A percentile compares a stretch with the other conserved stretches of the same genome.
These are phyloP conservation scores for Trematocara stigmaticum DNA, from an alignment of 2,113 vertebrate species.

Conservation along the genomic window DNA sequence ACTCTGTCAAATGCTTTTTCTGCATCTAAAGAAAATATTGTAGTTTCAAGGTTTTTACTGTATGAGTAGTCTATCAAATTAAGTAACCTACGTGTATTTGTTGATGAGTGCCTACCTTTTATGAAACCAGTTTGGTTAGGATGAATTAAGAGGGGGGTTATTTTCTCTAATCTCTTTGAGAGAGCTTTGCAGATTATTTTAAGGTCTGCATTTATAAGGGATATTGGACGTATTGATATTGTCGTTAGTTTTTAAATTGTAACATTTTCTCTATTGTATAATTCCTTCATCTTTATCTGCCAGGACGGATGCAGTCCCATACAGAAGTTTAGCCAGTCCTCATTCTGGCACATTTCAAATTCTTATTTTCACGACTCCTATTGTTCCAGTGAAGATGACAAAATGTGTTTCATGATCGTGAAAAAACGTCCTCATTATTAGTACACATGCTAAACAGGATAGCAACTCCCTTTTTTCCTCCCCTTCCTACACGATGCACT, in stretches of 20 bases:
- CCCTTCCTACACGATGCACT: not conserved
- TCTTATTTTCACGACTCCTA: not conserved
- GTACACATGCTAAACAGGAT: not conserved
- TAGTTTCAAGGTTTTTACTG: too few species aligned
- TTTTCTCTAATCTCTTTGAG: too few species aligned
- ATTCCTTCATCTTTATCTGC: not conserved
- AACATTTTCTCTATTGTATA: not conserved
- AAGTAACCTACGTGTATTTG: too few species aligned
- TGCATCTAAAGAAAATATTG: too few species aligned
- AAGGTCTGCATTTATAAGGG: too few species aligned
- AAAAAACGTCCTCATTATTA: not conserved
- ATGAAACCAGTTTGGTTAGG: too few species aligned
- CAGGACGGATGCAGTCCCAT: fast-evolving
- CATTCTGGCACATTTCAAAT: not conserved
- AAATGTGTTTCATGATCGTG: fast-evolving
- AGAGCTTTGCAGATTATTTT: too few species aligned
- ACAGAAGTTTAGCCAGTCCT: not conserved
- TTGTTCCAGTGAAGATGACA: not conserved
- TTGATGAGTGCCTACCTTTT: too few species aligned
- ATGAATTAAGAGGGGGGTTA: too few species aligned
- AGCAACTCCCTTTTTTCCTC: not conserved
- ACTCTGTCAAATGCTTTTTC: too few species aligned
- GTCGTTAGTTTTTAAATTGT: fast-evolving
- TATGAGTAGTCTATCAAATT: too few species aligned
- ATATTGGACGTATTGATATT: too few species aligned